Base-by-base conservation (phyloP, 2,888 invertebrate genomes). In the Tetragnatha montana region DNA sequence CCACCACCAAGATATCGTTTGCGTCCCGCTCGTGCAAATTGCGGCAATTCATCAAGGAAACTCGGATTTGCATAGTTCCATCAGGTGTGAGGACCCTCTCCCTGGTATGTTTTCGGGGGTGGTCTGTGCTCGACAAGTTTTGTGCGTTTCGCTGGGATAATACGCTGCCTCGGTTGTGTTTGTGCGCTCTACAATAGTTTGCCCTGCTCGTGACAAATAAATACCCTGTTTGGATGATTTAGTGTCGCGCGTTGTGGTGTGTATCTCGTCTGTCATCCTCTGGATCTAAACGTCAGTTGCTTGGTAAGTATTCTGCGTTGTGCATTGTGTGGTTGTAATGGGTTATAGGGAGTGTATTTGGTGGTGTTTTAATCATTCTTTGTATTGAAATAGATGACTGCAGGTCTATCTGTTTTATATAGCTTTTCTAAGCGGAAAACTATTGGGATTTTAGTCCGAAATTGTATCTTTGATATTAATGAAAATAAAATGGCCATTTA, bases 51-150 rank as follows among this genome's bases (percentile, higher is more conserved):
- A 85, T 89, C 89, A 89, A 60, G 8, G 8, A 6, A 10, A 35
- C 21, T 68, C 79, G 85, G 89, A 85, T 89, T 89, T 89, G 73
- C 89, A 81, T 89, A 81, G 88, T 89, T 73, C 60, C 76, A 82
- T 71, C 82, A 78, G 82, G 78, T 60, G 60, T 60, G 17, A 17
- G 17, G 17, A 12, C 71, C 6, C 19, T 60, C 22, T 49, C 3
- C 19, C 14, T 21, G 17, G 12, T 22, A 19, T 51, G 82, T 81
- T 81, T 71, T 71, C 70, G 49, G 69, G 81, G 49, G n/a, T 35
- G 22, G 19, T 60, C 60, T 79, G 73, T 73, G n/a, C 22, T n/a
- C 19, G 51, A 60, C 68, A 85, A 76, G 69, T 85, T 85, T 79
- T 85, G 85, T 85, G 35, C 35, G 85, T 69, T 75, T 21, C 60